Evolutionary conservation across 2,888 invertebrate species (phyloP).

Genomic region (Cephus spinipes): DNA sequence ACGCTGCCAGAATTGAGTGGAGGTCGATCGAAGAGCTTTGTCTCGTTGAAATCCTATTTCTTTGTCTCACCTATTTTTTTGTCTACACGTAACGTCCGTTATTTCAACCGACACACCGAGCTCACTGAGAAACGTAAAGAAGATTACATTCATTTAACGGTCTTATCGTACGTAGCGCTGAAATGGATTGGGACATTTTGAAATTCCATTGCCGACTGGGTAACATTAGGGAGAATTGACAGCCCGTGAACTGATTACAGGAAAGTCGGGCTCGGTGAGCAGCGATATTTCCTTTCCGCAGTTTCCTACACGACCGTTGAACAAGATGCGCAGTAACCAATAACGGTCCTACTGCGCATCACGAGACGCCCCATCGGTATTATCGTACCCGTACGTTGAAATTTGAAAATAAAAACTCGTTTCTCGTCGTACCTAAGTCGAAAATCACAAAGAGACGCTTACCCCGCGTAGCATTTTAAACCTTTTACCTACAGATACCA

Average conservation of each 20-base stretch:
- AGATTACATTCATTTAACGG: neutral
- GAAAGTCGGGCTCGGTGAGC: neutral
- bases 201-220: neutral
- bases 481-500: neutral
- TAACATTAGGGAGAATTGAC: neutral
- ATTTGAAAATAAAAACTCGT: neutral
- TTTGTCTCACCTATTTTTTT: neutral
- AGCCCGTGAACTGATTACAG: neutral
- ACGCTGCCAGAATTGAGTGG: constrained; percentile 56
- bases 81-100: neutral
- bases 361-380: neutral
- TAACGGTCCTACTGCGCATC: neutral
- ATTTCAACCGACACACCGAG: neutral
- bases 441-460: neutral
- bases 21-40: constrained; percentile 52
- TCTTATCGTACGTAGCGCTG: neutral
- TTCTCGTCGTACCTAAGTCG: neutral
- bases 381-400: neutral
- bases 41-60: neutral
- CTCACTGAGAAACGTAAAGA: neutral
- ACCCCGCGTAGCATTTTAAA: neutral
- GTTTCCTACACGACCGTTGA: neutral
- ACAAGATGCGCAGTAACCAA: neutral
- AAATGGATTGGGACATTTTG: neutral
- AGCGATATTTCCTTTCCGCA: neutral